Evolutionary conservation across 2,888 invertebrate genomes (phyloP), one percentile per base, ranked within the genome.

Genomic region (Galerucella calmariensis): DNA sequence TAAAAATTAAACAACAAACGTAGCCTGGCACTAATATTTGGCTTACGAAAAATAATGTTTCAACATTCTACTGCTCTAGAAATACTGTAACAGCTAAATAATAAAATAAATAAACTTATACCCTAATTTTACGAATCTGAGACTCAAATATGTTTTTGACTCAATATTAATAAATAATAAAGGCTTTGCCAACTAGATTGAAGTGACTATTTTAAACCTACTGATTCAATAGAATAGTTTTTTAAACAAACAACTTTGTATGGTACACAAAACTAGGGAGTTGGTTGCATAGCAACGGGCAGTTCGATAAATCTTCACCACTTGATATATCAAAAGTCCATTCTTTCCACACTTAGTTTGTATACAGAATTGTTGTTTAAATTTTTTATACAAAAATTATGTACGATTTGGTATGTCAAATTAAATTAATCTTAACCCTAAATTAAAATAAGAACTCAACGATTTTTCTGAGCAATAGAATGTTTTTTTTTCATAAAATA

Each of bases 1-100:
- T 41, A 41, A 41, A 78, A 78, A 79, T 46, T 20, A 72, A 75
- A 79, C 76, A 80, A 80, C 79, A 79, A 78, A 75, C 27, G 68
- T 73, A 77, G 77, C 79, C 76, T 73, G 77, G 12, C 14, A 73
- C 75, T 72, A 80, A 73, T 59, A 76, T 75, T 75, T 73, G 72
- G 75, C 70, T 74, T 71, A 63, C 67, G 35, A 58, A 69, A 75
- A 63, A 71, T 41, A 72, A 61, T 71, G 65, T 46, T 62, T 53
- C 71, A 53, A 72, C 77, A 73, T 77, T 77, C 73, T 75, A 76
- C 70, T 73, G 75, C 74, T 72, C 67, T 41, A 24, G 72, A 59
- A 67, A 20, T 56, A 70, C 56, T 46, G 44, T 35, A 71, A 63
- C 48, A 72, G 67, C 65, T 74, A 71, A 73, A 68, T 59, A 67